Conservation (phyloP, 2,113 vertebrate genomes). For the Chaenocephalus aceratus region DNA sequence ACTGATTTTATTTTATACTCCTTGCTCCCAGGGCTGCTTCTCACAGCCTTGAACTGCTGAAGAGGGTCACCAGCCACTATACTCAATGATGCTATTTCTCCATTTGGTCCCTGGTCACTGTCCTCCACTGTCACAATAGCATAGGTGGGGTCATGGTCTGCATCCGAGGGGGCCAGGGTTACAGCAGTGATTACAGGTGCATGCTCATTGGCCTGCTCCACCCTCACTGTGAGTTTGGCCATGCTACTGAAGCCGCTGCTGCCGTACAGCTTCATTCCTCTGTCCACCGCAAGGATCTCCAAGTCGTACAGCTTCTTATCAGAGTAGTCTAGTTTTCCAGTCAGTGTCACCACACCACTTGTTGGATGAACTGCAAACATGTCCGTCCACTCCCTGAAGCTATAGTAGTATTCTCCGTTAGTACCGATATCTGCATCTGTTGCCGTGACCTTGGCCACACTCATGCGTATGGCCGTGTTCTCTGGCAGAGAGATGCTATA, state of each 20-base stretch:
- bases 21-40: constrained; percentile 92
- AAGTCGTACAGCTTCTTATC: constrained; percentile 91
- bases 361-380: constrained; percentile 97
- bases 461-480: constrained; percentile 92
- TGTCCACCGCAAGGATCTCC: constrained; percentile 96
- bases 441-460: constrained; percentile 93
- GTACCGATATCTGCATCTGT: constrained; percentile 98
- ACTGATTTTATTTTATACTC: constrained; percentile 94
- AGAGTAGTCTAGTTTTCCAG: constrained; percentile 90
- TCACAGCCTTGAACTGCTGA: constrained; percentile 91
- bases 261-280: constrained; percentile 96
- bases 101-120: constrained; percentile 90
- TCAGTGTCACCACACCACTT: constrained; percentile 92
- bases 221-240: constrained; percentile 90
- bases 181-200: constrained; percentile 90
- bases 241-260: constrained; percentile 98
- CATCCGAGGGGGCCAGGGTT: constrained; percentile 85
- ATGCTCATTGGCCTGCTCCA: constrained; percentile 94
- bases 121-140: constrained; percentile 93
- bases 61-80: constrained; percentile 94
- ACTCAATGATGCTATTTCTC: constrained; percentile 93
- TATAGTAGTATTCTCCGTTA: constrained; percentile 98
- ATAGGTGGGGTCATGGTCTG: constrained; percentile 89
- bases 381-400: constrained; percentile 96
- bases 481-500: constrained; percentile 95